Conservation (phyloP, 2,113 vertebrate species). For the Scolopax mira region DNA sequence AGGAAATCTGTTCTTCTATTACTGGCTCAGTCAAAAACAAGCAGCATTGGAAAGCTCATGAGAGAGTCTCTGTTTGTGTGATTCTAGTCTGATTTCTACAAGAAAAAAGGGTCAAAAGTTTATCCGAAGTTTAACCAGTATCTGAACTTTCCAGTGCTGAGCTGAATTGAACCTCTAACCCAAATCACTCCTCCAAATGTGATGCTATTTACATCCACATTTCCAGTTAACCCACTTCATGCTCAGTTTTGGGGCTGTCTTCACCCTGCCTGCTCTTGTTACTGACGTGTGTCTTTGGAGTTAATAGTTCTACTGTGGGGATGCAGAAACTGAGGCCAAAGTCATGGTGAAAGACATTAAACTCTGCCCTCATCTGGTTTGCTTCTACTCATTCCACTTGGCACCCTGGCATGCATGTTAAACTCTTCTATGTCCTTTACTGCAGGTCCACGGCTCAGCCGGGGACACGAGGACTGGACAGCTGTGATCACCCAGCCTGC, state of each 20-base stretch:
- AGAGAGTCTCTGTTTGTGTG: slow-evolving; percentile 52
- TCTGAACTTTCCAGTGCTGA: slow-evolving; percentile 42
- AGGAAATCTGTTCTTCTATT: slow-evolving; percentile 42
- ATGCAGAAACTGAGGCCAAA: not conserved
- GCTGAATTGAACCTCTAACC: slow-evolving; percentile 43
- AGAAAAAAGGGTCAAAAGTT: slow-evolving; percentile 57
- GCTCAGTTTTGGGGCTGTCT: not conserved
- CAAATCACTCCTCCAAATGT: slow-evolving; percentile 45
- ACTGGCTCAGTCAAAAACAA: slow-evolving; percentile 40
- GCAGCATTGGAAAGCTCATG: slow-evolving; percentile 25
- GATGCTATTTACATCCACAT: not conserved
- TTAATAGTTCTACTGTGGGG: not conserved
- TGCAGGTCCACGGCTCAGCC: not conserved
- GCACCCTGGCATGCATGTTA: not conserved
- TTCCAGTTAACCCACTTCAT: slow-evolving; percentile 22
- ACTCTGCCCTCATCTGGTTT: not conserved
- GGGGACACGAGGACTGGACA: not conserved
- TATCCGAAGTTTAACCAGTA: slow-evolving; percentile 53
- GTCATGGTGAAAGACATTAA: not conserved
- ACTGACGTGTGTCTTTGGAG: not conserved
- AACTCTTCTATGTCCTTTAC: not conserved
- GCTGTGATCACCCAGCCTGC: not conserved
- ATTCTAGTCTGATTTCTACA: slow-evolving; percentile 28
- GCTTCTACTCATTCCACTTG: not conserved
- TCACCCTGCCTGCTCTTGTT: not conserved